Conservation (phyloP, 2,888 invertebrate genomes). For the Thecocarcelia acutangulata region DNA sequence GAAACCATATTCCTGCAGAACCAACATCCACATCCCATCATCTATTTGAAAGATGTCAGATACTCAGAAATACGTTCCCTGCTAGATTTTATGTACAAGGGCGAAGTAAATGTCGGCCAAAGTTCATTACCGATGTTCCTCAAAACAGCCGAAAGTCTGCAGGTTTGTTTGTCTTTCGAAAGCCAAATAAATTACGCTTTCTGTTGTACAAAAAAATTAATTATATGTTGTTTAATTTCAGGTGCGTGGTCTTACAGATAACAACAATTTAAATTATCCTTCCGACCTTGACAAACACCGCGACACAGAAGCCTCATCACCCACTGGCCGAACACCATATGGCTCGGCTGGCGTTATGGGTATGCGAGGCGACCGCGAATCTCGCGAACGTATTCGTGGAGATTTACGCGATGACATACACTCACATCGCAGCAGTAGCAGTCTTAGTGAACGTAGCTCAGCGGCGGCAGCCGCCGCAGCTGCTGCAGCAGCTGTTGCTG, state of each 20-base stretch:
- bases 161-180: constrained; percentile 82
- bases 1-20: constrained; percentile 95
- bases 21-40: constrained; percentile 94
- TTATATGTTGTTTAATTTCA: constrained; percentile 62
- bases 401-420: constrained; percentile 79
- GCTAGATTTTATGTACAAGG: constrained; percentile 96
- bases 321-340: constrained; percentile 74
- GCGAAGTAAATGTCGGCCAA: constrained; percentile 95
- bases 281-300: constrained; percentile 81
- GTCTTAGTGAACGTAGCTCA: constrained; percentile 78
- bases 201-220: background rate
- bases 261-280: constrained; percentile 84
- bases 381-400: constrained; percentile 75
- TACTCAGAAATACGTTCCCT: constrained; percentile 94
- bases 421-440: constrained; percentile 80
- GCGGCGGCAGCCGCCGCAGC: constrained; percentile 78
- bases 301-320: constrained; percentile 80
- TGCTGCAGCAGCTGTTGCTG: constrained; percentile 75
- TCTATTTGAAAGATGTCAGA: constrained; percentile 95
- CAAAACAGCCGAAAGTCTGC: constrained; percentile 94
- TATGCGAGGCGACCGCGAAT: constrained; percentile 78
- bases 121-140: constrained; percentile 94
- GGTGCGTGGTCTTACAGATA: constrained; percentile 92
- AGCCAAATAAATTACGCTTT: background rate
- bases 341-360: constrained; percentile 72